Base-by-base conservation (phyloP, 2,888 invertebrate species). In the Spodoptera littoralis region DNA sequence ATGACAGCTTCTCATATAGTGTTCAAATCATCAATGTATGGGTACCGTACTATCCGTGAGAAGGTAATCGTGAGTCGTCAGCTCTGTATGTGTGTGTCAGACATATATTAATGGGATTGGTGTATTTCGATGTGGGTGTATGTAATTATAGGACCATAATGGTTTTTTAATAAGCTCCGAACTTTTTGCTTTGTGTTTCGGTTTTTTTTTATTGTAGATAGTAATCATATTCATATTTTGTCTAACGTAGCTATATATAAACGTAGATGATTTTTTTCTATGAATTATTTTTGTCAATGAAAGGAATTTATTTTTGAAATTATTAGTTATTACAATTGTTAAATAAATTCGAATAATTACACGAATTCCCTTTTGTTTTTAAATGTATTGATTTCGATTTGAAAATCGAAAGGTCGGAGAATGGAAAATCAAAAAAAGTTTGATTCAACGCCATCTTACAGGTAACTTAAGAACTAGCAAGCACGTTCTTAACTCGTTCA, bases 141-240 rank as follows among this genome's bases (percentile, higher is more conserved):
- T 85, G 88, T 92, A 93, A 93, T 94, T 93, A 94, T 92, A 88
- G 88, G 84, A 88, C 83, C 81, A 85, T 92, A 92, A 94, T 92
- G 90, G 87, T 89, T 92, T 92, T 94, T 93, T 93, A 92, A 94
- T 93, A 93, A 92, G 91, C 87, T 88, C 79, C 83, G 73, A 83
- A 80, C 80, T 86, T 89, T 88, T 87, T 88, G 79, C 68, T 58
- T 65, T 73, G 76, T 82, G 48, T 60, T 53, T 36, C 36, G 2
- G 18, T 18, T 1, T 8, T 67, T 64, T 76, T 72, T 68, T 71
- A 56, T 71, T 73, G 64, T 64, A 70, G 68, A 55, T 76, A 59
- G 69, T 65, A 67, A 74, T 72, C 59, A 85, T 78, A 84, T 82
- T 83, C 87, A 86, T 80, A 83, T 84, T 73, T 65, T 53, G 49